Base-by-base conservation (phyloP, 2,888 invertebrate genomes). In the Platycnemis pennipes region DNA sequence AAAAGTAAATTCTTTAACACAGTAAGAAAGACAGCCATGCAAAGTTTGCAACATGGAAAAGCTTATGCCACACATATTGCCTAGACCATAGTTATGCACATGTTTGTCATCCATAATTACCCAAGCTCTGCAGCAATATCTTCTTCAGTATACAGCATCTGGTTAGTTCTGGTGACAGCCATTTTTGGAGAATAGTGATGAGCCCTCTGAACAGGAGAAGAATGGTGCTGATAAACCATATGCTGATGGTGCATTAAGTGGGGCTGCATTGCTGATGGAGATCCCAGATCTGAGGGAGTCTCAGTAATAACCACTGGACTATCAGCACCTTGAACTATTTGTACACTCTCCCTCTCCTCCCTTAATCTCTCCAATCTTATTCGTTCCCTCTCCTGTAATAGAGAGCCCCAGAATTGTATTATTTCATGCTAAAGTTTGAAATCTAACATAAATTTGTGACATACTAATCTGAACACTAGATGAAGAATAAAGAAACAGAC, bases 311-410 rank as follows among this genome's bases (percentile, higher is more conserved):
- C 91, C 44, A 91, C n/a, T 63, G 91, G 91, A 56, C 91, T 69
- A 91, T 91, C 42, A 26, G 91, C 91, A 44, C 91, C 91, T 13
- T 91, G 63, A n/a, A 91, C 63, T 44, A 91, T 44, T 13, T 63
- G 56, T 42, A 91, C 91, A 19, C 53, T 94, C 63, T 95, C 95
- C n/a, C 95, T 95, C 91, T 95, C 95, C 94, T 94, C 94, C 94
- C 94, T 94, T 31, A 86, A 31, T 13, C 94, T 49, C 87, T 95
- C 95, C n/a, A 95, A 86, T 42, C 94, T 94, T 45, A 94, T 85
- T n/a, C 94, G 94, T 89, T 95, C 95, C 37, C 95, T 94, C 63
- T 95, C 95, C 95, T 95, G 88, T 22, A 94, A 94, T 87, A 22
- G 42, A 94, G 16, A 77, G 16, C 19, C 16, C 31, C 31, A 77